Conservation (phyloP, 1,140 invertebrate genomes). For the Lasaia peninsularis region DNA sequence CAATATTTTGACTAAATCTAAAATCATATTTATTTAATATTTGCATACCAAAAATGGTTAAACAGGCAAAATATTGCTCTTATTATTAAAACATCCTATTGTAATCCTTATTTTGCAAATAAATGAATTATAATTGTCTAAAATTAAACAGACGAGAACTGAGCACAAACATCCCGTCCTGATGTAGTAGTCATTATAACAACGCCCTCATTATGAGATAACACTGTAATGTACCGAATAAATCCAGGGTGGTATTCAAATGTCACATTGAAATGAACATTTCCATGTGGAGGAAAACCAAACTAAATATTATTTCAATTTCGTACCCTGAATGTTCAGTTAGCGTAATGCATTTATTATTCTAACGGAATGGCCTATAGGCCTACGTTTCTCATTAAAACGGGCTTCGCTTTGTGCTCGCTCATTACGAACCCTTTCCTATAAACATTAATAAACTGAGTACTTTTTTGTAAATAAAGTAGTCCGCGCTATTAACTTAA, state of each 20-base stretch:
- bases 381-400: slow-evolving; percentile 12
- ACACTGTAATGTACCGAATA: not conserved
- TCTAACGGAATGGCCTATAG: slow-evolving; percentile 7
- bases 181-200: too few species aligned
- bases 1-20: too few species aligned
- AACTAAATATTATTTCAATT: slow-evolving; percentile 12
- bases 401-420: slow-evolving; percentile 5
- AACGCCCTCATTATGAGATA: not conserved
- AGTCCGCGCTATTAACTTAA: not conserved
- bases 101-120: too few species aligned
- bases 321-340: not conserved
- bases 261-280: slow-evolving; percentile 2
- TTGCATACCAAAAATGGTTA: too few species aligned
- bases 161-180: too few species aligned
- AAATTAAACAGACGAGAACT: too few species aligned
- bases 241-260: not conserved
- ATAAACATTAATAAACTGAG: slow-evolving; percentile 8
- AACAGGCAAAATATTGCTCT: too few species aligned
- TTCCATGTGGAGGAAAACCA: not conserved
- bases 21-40: too few species aligned
- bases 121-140: too few species aligned
- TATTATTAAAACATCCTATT: too few species aligned
- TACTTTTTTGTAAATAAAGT: slow-evolving; percentile 6
- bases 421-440: slow-evolving; percentile 2
- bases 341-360: slow-evolving; percentile 8